These are phyloP conservation scores for Epistrophe eligans DNA, from an alignment of 2,888 invertebrate species.

Conservation along the genomic window DNA sequence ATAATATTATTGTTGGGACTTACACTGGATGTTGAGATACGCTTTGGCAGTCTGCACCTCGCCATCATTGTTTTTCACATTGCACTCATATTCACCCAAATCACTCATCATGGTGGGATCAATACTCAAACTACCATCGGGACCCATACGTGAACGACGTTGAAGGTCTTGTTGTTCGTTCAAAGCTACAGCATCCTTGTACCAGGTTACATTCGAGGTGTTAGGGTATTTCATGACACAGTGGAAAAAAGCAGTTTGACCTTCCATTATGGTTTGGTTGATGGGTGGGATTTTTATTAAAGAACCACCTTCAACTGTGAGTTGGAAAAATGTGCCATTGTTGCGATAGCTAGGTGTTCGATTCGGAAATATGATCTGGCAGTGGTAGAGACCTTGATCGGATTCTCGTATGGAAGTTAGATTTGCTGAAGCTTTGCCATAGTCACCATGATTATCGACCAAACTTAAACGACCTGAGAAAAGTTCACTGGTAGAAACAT, in stretches of 20 bases:
- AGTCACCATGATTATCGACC: slow-evolving; percentile 85
- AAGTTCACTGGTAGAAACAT: slow-evolving; percentile 87
- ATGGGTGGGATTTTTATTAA: slow-evolving; percentile 94
- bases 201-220: slow-evolving; percentile 86
- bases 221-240: slow-evolving; percentile 91
- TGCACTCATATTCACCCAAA: slow-evolving; percentile 94
- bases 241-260: slow-evolving; percentile 91
- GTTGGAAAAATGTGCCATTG: slow-evolving; percentile 95
- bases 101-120: slow-evolving; percentile 92
- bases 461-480: slow-evolving; percentile 90
- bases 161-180: slow-evolving; percentile 87
- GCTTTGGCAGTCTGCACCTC: slow-evolving; percentile 92
- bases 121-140: slow-evolving; percentile 92
- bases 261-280: slow-evolving; percentile 94
- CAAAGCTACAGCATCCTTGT: slow-evolving; percentile 88
- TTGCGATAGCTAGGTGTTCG: slow-evolving; percentile 92
- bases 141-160: slow-evolving; percentile 86
- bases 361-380: slow-evolving; percentile 94
- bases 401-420: slow-evolving; percentile 93
- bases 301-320: slow-evolving; percentile 95
- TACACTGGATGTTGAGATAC: slow-evolving; percentile 96
- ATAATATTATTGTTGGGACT: slow-evolving; percentile 82
- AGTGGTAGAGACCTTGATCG: slow-evolving; percentile 96
- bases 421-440: slow-evolving; percentile 89
- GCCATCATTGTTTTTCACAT: slow-evolving; percentile 89